Conservation (phyloP, 2,113 vertebrate species). For the Haemorhous mexicanus region DNA sequence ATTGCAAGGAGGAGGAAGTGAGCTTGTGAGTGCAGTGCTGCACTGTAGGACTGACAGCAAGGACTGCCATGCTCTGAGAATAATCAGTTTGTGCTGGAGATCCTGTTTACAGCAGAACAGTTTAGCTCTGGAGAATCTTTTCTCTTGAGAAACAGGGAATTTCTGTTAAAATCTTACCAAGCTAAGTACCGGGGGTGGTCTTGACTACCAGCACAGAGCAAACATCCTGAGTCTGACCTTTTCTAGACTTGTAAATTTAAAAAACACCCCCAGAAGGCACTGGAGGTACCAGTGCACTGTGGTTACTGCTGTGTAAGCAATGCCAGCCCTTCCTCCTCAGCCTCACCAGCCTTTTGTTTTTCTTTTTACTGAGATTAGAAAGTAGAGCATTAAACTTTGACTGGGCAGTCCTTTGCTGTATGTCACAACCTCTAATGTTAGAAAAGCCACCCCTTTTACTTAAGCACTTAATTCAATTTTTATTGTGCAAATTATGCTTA, state of each 20-base stretch:
- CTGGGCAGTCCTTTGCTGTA: background rate
- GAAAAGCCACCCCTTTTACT: conserved; percentile 19
- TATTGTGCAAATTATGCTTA: conserved; percentile 70
- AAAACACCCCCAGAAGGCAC: fast-evolving
- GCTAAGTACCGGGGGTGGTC: background rate
- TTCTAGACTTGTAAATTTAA: background rate
- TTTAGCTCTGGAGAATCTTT: background rate
- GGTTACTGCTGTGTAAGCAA: background rate
- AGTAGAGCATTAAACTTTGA: background rate
- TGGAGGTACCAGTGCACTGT: background rate
- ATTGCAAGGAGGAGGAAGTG: background rate
- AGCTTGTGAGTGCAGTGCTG: background rate
- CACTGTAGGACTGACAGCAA: background rate
- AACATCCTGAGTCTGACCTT: background rate
- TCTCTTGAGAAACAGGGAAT: background rate
- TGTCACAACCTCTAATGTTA: conserved; percentile 24
- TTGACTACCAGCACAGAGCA: background rate
- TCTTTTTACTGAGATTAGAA: background rate
- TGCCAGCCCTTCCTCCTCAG: background rate
- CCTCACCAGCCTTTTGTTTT: background rate
- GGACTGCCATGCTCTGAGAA: background rate
- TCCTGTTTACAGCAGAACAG: background rate
- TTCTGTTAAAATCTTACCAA: background rate
- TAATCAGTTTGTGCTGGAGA: background rate
- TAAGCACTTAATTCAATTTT: conserved; percentile 70